Conservation (phyloP, 2,113 vertebrate species). For the Hyperoodon ampullatus region DNA sequence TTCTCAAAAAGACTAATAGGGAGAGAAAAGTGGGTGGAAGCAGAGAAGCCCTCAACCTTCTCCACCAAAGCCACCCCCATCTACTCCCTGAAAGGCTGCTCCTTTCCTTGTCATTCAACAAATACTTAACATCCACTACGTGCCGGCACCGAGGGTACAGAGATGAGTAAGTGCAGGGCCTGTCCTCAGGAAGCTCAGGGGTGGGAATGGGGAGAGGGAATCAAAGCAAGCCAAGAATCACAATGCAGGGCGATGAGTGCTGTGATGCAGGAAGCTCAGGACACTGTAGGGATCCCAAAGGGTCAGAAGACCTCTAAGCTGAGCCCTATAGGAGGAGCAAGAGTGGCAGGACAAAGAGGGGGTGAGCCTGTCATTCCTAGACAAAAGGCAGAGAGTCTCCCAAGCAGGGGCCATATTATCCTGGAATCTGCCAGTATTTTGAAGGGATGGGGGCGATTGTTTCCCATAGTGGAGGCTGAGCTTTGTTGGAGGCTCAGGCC, state of each 20-base stretch:
- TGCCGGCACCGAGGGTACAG: neutral
- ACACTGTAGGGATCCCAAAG: neutral
- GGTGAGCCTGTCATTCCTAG: neutral
- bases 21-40: neutral
- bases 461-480: neutral
- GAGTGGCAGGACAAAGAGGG: neutral
- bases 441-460: neutral
- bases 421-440: neutral
- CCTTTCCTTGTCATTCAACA: neutral
- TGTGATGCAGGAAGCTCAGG: neutral
- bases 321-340: neutral
- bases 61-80: neutral
- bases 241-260: neutral
- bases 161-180: neutral
- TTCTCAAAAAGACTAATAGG: neutral
- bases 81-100: neutral
- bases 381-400: neutral
- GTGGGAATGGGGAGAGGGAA: neutral
- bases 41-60: neutral
- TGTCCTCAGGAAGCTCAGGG: slow-evolving; percentile 32
- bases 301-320: neutral
- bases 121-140: neutral
- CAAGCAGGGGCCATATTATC: neutral
- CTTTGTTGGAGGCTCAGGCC: neutral
- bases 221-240: neutral